Conservation (phyloP, 2,113 vertebrate species). For the Dipodomys stephensi region DNA sequence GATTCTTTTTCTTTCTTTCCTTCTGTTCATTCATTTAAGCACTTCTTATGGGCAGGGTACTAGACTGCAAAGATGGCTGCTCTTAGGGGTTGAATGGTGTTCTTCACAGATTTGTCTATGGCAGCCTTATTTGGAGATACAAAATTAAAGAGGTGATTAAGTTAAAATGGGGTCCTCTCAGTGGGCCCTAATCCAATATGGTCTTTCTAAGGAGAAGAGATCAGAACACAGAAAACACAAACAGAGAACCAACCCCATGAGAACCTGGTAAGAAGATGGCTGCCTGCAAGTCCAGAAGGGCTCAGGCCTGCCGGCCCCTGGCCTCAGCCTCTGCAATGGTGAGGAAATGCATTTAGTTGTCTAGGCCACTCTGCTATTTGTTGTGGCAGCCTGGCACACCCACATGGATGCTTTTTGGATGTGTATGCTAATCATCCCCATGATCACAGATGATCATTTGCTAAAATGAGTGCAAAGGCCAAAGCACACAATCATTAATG, state of each 20-base stretch:
- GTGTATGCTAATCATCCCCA: fast-evolving
- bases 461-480: background rate
- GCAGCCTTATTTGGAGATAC: background rate
- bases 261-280: background rate
- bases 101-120: background rate
- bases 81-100: background rate
- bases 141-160: background rate
- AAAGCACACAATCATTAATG: too few relatives aligned
- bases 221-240: background rate
- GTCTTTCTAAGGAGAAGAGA: background rate
- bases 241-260: background rate
- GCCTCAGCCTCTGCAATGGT: background rate
- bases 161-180: background rate
- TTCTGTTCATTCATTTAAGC: background rate
- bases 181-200: background rate
- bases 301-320: background rate
- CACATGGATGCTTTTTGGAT: too few relatives aligned
- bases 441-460: background rate
- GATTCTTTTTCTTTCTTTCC: background rate
- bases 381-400: background rate
- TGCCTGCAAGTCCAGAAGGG: background rate
- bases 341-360: background rate
- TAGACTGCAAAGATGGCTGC: background rate
- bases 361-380: background rate
- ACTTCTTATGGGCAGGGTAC: background rate